phyloP scores from a whole-genome alignment of 2,888 invertebrate species.

The Patella ulyssiponensis region DNA sequence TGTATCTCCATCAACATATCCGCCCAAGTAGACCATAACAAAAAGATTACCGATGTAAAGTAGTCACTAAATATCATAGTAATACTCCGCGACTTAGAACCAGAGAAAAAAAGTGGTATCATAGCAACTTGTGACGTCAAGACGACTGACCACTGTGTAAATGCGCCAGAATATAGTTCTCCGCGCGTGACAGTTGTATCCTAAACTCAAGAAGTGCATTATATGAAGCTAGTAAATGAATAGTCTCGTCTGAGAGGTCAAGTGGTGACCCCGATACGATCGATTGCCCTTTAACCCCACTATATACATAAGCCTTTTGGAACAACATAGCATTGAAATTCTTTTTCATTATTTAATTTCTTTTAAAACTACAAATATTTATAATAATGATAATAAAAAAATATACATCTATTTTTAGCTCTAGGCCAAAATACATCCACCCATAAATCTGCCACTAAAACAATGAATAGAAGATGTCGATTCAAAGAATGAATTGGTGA shows the following conservation, averaged over 20 bases:
- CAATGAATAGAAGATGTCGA: too few relatives aligned
- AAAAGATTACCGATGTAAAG: slow-evolving; percentile 11
- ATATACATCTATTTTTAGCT: too few relatives aligned
- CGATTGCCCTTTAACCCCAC: not conserved
- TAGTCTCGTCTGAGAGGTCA: slow-evolving; percentile 9
- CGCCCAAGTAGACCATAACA: slow-evolving; percentile 11
- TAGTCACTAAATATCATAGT: slow-evolving; percentile 24
- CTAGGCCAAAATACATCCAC: too few relatives aligned
- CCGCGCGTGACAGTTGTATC: slow-evolving; percentile 41
- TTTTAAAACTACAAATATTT: too few relatives aligned
- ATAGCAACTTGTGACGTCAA: slow-evolving; percentile 55
- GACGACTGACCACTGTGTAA: slow-evolving; percentile 47
- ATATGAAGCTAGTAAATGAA: not conserved
- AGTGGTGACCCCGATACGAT: slow-evolving; percentile 6
- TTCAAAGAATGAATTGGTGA: too few relatives aligned
- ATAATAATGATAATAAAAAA: too few relatives aligned
- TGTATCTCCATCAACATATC: not conserved
- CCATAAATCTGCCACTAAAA: too few relatives aligned
- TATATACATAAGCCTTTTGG: too few relatives aligned
- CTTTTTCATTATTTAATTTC: too few relatives aligned
- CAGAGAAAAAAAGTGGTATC: slow-evolving; percentile 47
- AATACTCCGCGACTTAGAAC: slow-evolving; percentile 31
- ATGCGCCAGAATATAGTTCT: slow-evolving; percentile 58
- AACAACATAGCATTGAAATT: too few relatives aligned
- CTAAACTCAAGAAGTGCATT: slow-evolving; percentile 33